These are phyloP conservation scores for Ceryle rudis DNA, from an alignment of 2,797 vertebrate species.

Conservation along the genomic window DNA sequence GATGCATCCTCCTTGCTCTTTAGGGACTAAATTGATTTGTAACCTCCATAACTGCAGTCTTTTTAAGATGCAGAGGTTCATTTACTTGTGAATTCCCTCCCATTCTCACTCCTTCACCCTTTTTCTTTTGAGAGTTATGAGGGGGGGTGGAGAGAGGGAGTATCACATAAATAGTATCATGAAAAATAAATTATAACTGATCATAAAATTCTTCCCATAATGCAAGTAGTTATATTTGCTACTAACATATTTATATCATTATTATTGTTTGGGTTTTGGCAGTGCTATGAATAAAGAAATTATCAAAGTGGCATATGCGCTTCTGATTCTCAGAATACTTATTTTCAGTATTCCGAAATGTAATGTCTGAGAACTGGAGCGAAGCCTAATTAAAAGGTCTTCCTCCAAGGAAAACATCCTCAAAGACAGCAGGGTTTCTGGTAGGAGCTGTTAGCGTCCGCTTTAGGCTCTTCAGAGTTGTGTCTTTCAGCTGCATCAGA, in stretches of 20 bases:
- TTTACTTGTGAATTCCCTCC: background rate
- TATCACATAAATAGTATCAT: background rate
- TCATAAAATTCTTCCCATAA: background rate
- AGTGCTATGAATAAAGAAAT: background rate
- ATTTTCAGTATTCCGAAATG: background rate
- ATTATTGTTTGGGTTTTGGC: background rate
- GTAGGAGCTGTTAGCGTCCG: background rate
- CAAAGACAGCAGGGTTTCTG: background rate
- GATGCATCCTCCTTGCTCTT: conserved; percentile 17
- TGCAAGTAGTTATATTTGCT: background rate
- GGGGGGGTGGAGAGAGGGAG: background rate
- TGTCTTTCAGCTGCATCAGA: background rate
- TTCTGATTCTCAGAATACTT: background rate
- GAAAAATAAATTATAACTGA: background rate
- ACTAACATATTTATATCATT: background rate
- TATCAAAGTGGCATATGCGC: background rate
- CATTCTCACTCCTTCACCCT: background rate
- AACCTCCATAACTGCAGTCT: background rate
- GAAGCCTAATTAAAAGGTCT: background rate
- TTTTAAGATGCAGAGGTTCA: conserved; percentile 9
- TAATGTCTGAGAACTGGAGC: background rate
- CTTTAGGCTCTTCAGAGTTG: background rate
- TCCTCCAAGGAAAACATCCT: background rate
- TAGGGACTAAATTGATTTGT: conserved; percentile 10
- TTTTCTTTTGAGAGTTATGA: background rate